Percentiles rank a stretch among this genome's conserved stretches.
Evolutionary conservation across 2,888 invertebrate genomes (phyloP).

Genomic region (Colletes collaris): DNA sequence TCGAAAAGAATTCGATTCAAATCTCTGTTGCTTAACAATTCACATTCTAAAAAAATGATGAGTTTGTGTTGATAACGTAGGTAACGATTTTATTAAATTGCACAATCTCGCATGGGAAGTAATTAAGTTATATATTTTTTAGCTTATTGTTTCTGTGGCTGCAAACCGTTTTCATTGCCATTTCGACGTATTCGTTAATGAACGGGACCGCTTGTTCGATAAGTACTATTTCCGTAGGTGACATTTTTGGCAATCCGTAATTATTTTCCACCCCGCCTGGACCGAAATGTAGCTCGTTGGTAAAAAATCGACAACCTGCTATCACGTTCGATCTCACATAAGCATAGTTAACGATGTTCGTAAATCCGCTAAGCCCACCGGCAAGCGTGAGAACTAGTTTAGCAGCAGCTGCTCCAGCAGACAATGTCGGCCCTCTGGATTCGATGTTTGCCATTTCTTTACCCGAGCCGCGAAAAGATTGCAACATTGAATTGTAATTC

Average conservation of each 20-base stretch:
- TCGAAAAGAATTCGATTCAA: too few relatives aligned
- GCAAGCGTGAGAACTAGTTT: constrained; percentile 74
- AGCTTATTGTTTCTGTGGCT: constrained; percentile 2
- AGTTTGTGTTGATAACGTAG: too few relatives aligned
- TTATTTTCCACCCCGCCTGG: constrained; percentile 70
- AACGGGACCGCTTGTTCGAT: constrained; percentile 72
- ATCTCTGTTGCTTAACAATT: too few relatives aligned
- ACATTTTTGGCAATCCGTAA: constrained; percentile 75
- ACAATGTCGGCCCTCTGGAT: constrained; percentile 66
- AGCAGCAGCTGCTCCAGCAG: constrained; percentile 71
- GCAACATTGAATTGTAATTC: constrained; percentile 14
- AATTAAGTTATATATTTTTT: constrained; percentile 3
- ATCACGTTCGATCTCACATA: constrained; percentile 75
- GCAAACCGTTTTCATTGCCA: constrained; percentile 56
- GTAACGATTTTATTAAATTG: too few relatives aligned
- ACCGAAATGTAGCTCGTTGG: constrained; percentile 75
- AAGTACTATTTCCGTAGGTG: constrained; percentile 67
- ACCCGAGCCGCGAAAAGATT: constrained; percentile 70
- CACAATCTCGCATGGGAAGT: neutral
- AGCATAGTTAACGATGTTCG: constrained; percentile 70
- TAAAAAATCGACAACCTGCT: constrained; percentile 75
- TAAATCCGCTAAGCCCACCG: constrained; percentile 68
- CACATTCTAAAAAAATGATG: too few relatives aligned
- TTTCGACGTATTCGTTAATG: constrained; percentile 71
- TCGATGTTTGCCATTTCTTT: constrained; percentile 59